A percentile compares a stretch with the other conserved stretches of the same genome.
phyloP scores from a whole-genome alignment of 1,140 invertebrate species.

The Protaetia brevitarsis region DNA sequence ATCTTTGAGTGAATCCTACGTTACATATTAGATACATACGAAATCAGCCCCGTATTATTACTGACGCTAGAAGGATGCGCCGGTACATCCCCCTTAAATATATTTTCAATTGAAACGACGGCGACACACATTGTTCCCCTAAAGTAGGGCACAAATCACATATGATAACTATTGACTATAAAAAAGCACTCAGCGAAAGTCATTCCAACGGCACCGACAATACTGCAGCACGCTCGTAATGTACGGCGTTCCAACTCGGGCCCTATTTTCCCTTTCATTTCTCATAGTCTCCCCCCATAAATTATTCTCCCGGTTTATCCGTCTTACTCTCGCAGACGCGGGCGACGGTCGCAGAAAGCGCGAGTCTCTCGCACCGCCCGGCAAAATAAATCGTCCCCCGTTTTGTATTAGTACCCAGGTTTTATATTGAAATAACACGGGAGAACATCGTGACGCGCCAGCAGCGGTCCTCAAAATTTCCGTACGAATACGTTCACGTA shows the following conservation, averaged over 20 bases:
- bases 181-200: slow-evolving; percentile 23
- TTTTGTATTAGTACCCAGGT: slow-evolving; percentile 3
- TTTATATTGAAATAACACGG: slow-evolving; percentile 16
- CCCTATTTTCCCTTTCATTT: slow-evolving; percentile 41
- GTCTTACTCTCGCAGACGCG: slow-evolving; percentile 2
- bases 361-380: not conserved
- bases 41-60: no score
- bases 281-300: slow-evolving; percentile 28
- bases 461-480: not conserved
- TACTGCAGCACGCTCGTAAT: slow-evolving; percentile 29
- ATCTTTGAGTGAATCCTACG: no score
- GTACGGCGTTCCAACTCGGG: slow-evolving; percentile 37
- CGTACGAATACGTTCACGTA: not conserved
- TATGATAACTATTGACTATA: slow-evolving; percentile 20
- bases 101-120: slow-evolving; percentile 15
- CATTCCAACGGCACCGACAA: slow-evolving; percentile 21
- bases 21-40: no score
- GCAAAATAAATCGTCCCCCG: not conserved
- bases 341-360: not conserved
- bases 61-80: no score
- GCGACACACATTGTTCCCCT: slow-evolving; percentile 1
- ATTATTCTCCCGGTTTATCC: slow-evolving; percentile 22
- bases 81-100: not conserved
- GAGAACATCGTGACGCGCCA: not conserved
- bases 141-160: slow-evolving; percentile 20